These are phyloP conservation scores for Lasioglossum oenotherae DNA, from an alignment of 2,888 invertebrate species.

Conservation along the genomic window DNA sequence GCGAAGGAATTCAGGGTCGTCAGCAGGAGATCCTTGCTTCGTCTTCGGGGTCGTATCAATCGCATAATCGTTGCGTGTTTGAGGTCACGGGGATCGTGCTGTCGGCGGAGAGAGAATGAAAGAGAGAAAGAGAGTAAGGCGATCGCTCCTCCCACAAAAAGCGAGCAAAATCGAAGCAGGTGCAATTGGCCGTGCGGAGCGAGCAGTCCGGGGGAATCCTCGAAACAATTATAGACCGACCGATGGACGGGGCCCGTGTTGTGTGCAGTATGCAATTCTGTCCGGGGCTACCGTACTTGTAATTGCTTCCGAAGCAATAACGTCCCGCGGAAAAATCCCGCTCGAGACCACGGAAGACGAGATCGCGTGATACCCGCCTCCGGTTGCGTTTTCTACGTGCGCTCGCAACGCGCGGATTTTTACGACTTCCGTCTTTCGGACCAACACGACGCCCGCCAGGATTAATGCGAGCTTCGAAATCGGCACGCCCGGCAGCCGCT, in stretches of 20 bases:
- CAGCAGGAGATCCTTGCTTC: background rate
- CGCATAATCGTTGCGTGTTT: conserved; percentile 77
- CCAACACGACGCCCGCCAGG: conserved; percentile 11
- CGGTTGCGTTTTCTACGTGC: conserved; percentile 39
- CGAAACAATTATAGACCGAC: conserved; percentile 78
- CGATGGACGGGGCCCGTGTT: conserved; percentile 48
- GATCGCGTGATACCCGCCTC: conserved; percentile 52
- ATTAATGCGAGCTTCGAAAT: conserved; percentile 22
- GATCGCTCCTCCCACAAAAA: conserved; percentile 76
- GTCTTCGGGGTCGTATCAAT: conserved; percentile 69
- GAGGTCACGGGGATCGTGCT: conserved; percentile 70
- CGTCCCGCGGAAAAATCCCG: conserved; percentile 63
- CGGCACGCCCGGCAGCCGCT: background rate
- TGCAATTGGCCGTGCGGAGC: conserved; percentile 75
- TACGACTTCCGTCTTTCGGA: conserved; percentile 46
- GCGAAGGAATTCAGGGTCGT: background rate
- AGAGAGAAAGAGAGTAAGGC: conserved; percentile 60
- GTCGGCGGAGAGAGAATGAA: conserved; percentile 39
- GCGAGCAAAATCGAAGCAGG: conserved; percentile 80
- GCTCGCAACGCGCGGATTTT: conserved; percentile 33
- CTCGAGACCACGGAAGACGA: conserved; percentile 41
- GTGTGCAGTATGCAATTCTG: conserved; percentile 70
- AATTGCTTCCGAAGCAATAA: conserved; percentile 74
- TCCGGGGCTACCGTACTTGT: conserved; percentile 76
- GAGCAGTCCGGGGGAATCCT: conserved; percentile 72